Evolutionary conservation across 1,140 invertebrate species (phyloP), one percentile per base, ranked within the genome.

Genomic region (Whitmania pigra): DNA sequence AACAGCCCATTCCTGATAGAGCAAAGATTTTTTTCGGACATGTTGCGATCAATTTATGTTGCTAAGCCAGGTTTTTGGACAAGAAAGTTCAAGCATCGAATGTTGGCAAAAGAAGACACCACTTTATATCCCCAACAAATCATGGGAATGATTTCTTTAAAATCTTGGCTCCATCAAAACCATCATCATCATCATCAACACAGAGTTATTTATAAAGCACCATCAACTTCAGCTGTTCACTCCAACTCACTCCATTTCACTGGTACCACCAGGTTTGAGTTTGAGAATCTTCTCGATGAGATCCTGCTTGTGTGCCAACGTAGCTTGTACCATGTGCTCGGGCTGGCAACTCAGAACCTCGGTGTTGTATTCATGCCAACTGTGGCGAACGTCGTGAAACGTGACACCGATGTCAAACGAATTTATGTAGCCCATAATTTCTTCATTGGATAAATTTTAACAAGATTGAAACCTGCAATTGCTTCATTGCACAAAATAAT

Each of bases 241-340:
- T 25, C 27, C 36, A 22, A 76, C 78, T 76, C 77, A 83, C 80
- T 82, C 79, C 49, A 83, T 74, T 75, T 83, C 82, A 76, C 78
- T 82, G 53, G 82, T 83, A 9, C 82, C 82, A 25, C 81, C 81
- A 66, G 82, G 78, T 74, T 78, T 76, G 4, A 83, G 75, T 71
- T 78, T 79, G 43, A 79, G 75, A 40, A 83, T 81, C 74, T 83
- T 83, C 70, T 81, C 80, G 55, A 81, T 83, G n/a, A 83, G 75
- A 76, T 83, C 82, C 71, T 83, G 82, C 27, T 81, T 74, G 73
- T 82, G 80, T 69, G 82, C 81, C 54, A 79, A 78, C 31, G 82
- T 83, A 25, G 82, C 82, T 69, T 78, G 80, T 20, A 83, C 82
- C 77, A 83, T 77, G 27, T 75, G 76, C 18, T 80, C 77, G 55